These are phyloP conservation scores for Acropternis orthonyx DNA, from an alignment of 2,797 vertebrate genomes.

Conservation along the genomic window DNA sequence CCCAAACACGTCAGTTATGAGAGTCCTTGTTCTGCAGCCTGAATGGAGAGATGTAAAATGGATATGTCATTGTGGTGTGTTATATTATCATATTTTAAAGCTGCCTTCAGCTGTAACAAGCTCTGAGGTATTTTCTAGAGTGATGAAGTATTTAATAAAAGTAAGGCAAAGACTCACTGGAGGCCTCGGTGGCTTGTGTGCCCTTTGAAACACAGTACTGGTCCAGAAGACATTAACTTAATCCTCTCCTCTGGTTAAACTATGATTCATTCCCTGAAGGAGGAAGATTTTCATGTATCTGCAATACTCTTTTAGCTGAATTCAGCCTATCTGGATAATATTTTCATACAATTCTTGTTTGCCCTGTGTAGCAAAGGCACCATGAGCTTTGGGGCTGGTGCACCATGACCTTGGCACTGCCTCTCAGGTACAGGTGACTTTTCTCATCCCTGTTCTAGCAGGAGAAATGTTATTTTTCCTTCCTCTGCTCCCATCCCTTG, in stretches of 20 bases:
- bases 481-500: neutral
- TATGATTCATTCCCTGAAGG: conserved; percentile 48
- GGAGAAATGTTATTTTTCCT: neutral
- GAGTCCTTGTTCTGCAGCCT: neutral
- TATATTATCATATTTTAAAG: conserved; percentile 27
- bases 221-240: conserved; percentile 61
- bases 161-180: conserved; percentile 60
- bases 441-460: neutral
- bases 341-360: neutral
- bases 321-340: neutral
- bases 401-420: fast-evolving
- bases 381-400: fast-evolving
- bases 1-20: neutral
- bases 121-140: conserved; percentile 48
- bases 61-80: neutral
- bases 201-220: conserved; percentile 58
- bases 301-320: conserved; percentile 4
- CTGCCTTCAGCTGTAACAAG: conserved; percentile 12
- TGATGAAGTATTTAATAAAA: conserved; percentile 74
- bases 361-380: neutral
- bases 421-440: neutral
- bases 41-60: neutral
- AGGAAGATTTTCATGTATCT: conserved; percentile 8
- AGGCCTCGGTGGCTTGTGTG: conserved; percentile 43
- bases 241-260: conserved; percentile 55